Evolutionary conservation across 2,888 invertebrate genomes (phyloP), one percentile per base, ranked within the genome.

Genomic region (Pterobdella sp.): DNA sequence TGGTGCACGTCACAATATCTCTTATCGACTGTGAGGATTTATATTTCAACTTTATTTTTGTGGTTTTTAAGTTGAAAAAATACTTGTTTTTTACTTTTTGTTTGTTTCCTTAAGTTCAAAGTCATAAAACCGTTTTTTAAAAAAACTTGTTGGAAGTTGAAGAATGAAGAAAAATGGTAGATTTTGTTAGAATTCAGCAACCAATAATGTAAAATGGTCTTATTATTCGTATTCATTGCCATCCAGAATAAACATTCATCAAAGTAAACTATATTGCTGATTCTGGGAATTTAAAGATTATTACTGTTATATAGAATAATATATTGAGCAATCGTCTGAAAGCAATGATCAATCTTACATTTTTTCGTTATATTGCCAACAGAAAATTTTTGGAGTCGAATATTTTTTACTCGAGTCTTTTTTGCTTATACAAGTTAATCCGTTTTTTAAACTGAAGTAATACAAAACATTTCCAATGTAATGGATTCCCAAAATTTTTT

Each of bases 201-300:
- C 60, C 60, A 56, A 22, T 56, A 22, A 3, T 18, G 4, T 26
- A 56, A 26, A 3, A 7, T 14, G 4, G n/a, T 7, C n/a, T 56
- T 22, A 26, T n/a, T 7, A 7, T 56, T 22, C 3, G 4, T 56
- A 4, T 7, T 56, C n/a, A 22, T 26, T 14, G 60, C n/a, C 60
- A 56, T 22, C 60, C 60, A 56, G 26, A 56, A 56, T 4, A 56
- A 26, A 14, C 26, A 26, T 3, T 56, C n/a, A 18, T 56, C 60
- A 56, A 56, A 56, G n/a, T 56, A 26, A 26, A 56, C 60, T n/a
- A 56, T 56, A 4, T 26, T 56, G 60, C 60, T 56, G 4, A 56
- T n/a, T n/a, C 60, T 56, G 7, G n/a, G n/a, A n/a, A n/a, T 56
- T 56, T 4, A 56, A 22, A 14, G 60, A 56, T 7, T n/a, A n/a